A percentile compares a stretch with the other conserved stretches of the same genome.
phyloP scores from a whole-genome alignment of 1,140 invertebrate genomes.

The Eriosoma lanigerum region DNA sequence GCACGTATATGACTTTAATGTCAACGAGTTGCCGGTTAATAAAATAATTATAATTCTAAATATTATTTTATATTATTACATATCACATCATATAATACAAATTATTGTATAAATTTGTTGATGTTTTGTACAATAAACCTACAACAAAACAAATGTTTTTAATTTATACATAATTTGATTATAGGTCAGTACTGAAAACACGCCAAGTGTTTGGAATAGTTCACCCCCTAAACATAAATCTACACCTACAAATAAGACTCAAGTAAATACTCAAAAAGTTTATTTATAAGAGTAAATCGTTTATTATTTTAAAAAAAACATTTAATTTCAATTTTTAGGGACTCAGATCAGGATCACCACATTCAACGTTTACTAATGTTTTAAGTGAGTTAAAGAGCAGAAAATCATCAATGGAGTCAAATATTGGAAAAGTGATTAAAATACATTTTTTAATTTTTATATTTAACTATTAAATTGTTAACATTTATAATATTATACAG shows the following conservation, averaged over 20 bases:
- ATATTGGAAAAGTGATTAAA: constrained; percentile 53
- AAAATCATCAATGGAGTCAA: constrained; percentile 56
- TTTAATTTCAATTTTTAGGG: constrained; percentile 45
- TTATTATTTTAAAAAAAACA: no score
- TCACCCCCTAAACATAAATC: constrained; percentile 47
- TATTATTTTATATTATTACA: neutral
- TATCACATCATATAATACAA: no score
- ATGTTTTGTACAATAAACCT: no score
- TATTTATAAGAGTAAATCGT: neutral
- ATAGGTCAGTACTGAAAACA: constrained; percentile 50
- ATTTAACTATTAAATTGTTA: neutral
- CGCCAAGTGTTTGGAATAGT: constrained; percentile 34
- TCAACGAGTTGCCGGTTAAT: neutral
- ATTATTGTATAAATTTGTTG: no score
- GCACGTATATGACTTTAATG: neutral
- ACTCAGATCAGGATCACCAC: constrained; percentile 57
- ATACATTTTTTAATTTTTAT: neutral
- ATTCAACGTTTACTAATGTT: constrained; percentile 64
- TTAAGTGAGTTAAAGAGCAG: constrained; percentile 63
- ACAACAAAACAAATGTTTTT: neutral
- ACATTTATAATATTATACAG: constrained; percentile 3
- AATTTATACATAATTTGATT: neutral
- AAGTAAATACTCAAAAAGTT: constrained; percentile 56
- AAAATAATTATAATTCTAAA: neutral
- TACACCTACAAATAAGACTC: constrained; percentile 61